phyloP scores from a whole-genome alignment of 2,113 vertebrate genomes.

The Helogale parvula region DNA sequence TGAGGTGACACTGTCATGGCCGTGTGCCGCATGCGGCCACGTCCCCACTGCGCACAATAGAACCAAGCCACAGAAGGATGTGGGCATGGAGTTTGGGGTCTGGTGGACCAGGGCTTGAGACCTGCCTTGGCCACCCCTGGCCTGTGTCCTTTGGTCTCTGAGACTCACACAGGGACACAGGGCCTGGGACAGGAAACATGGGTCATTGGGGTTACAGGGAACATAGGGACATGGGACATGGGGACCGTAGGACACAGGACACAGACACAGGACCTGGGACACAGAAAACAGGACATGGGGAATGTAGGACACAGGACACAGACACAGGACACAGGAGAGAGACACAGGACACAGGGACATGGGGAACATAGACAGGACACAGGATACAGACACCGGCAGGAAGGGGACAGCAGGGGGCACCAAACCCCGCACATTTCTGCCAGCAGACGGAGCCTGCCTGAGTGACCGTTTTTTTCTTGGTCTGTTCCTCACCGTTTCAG shows the following conservation, averaged over 20 bases:
- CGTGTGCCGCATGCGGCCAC: accelerated
- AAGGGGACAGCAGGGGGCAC: constrained; percentile 85
- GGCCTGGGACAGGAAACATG: neutral
- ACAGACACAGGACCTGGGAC: neutral
- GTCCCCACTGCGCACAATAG: accelerated
- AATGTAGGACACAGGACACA: neutral
- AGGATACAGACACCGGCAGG: neutral
- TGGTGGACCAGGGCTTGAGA: neutral
- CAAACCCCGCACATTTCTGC: constrained; percentile 81
- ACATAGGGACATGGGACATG: neutral
- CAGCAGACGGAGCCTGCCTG: neutral
- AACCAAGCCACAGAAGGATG: neutral
- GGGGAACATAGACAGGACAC: neutral
- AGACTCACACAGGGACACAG: neutral
- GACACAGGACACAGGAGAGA: neutral
- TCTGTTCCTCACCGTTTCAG: neutral
- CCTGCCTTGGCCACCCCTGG: neutral
- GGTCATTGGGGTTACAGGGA: neutral
- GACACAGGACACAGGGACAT: neutral
- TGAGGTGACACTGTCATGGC: neutral
- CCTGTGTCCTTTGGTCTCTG: neutral
- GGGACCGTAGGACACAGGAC: neutral
- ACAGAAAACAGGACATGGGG: neutral
- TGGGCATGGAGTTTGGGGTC: neutral
- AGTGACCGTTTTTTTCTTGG: neutral